A percentile compares a stretch with the other conserved stretches of the same genome.
Conservation (phyloP, 2,797 vertebrate genomes). For the Rhinoraja longicauda region DNA sequence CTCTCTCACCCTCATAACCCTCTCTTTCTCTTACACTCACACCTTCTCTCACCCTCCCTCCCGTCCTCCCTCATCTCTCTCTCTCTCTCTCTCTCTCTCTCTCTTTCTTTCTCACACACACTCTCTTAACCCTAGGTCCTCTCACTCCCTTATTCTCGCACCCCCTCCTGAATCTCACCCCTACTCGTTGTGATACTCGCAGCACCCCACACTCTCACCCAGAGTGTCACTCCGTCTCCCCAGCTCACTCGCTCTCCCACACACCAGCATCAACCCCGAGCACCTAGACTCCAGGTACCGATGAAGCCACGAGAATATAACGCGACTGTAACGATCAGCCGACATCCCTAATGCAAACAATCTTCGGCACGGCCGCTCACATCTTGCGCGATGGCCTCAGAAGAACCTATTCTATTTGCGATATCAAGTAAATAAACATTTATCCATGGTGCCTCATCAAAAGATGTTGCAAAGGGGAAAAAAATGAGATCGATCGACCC, state of each 20-base stretch:
- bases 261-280: neutral
- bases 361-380: neutral
- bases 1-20: too few relatives aligned
- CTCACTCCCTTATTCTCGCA: neutral
- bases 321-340: neutral
- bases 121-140: neutral
- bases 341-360: neutral
- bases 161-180: neutral
- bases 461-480: neutral
- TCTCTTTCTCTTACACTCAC: neutral
- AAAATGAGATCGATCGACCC: neutral
- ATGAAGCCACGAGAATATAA: too few relatives aligned
- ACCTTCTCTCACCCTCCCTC: neutral
- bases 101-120: neutral
- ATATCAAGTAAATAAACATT: neutral
- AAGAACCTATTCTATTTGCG: neutral
- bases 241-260: neutral
- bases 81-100: neutral
- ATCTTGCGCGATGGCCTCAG: neutral
- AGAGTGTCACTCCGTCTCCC: neutral
- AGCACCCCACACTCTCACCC: neutral
- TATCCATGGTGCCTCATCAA: neutral
- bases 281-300: too few relatives aligned
- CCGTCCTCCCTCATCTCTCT: neutral
- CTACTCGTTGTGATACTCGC: neutral